Evolutionary conservation across 2,888 invertebrate species (phyloP).

Genomic region (Horisme vitalbata): DNA sequence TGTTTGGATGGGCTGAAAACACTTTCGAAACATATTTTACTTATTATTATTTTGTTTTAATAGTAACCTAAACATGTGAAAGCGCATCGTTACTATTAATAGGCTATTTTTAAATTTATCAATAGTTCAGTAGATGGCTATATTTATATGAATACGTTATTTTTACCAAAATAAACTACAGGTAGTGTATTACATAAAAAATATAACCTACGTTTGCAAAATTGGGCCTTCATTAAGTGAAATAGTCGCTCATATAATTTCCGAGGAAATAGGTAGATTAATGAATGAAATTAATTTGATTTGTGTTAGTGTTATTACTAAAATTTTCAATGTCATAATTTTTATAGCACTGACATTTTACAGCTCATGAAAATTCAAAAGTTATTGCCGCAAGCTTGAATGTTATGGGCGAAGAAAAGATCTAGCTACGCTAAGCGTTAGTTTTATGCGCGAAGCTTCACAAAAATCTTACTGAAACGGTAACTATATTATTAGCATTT

Average conservation of each 20-base stretch:
- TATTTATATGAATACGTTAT: too few species aligned
- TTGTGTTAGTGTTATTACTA: constrained; percentile 1
- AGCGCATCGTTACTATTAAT: too few species aligned
- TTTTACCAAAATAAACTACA: too few species aligned
- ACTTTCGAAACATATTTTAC: not conserved
- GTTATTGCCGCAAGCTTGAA: constrained; percentile 50
- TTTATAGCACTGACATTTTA: constrained; percentile 19
- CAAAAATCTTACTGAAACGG: not conserved
- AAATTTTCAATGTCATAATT: not conserved
- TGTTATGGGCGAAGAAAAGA: constrained; percentile 23
- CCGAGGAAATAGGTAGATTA: not conserved
- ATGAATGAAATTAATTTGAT: constrained; percentile 10
- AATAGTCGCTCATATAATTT: not conserved
- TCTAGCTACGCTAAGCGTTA: constrained; percentile 15
- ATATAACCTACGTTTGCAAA: too few species aligned
- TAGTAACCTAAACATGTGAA: too few species aligned
- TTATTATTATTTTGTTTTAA: too few species aligned
- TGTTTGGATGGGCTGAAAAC: too few species aligned
- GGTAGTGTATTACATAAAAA: too few species aligned
- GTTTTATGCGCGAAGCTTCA: constrained; percentile 8
- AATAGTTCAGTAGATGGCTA: too few species aligned
- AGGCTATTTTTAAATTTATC: too few species aligned
- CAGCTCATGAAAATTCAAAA: constrained; percentile 17
- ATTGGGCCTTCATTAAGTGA: too few species aligned
- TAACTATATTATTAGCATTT: not conserved